Evolutionary conservation across 2,888 invertebrate species (phyloP).

Genomic region (Cepaea hortensis): DNA sequence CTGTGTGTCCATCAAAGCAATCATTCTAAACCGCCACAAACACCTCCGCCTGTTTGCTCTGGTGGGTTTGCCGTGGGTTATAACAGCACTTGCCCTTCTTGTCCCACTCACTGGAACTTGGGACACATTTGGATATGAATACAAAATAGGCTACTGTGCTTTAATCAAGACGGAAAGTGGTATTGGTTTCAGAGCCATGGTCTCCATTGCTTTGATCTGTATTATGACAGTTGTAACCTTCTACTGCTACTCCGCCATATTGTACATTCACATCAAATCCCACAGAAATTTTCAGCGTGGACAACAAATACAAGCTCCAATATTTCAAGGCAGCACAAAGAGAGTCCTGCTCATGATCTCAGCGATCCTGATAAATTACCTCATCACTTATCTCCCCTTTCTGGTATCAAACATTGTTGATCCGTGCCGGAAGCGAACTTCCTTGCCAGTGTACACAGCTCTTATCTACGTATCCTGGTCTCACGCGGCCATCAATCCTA

Average conservation of each 20-base stretch:
- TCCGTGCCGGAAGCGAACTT: background rate
- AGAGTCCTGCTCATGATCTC: conserved; percentile 19
- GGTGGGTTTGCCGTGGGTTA: conserved; percentile 5
- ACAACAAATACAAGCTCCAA: background rate
- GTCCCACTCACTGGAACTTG: conserved; percentile 1
- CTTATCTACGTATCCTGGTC: conserved; percentile 39
- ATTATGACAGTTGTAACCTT: background rate
- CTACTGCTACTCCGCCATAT: conserved; percentile 36
- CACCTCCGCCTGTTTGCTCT: background rate
- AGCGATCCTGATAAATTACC: background rate
- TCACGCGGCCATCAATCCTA: conserved; percentile 32
- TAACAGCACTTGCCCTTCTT: background rate
- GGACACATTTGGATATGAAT: conserved; percentile 34
- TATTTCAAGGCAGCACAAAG: background rate
- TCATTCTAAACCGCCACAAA: background rate
- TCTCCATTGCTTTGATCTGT: background rate
- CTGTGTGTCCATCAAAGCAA: no score
- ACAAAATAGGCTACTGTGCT: conserved; percentile 23
- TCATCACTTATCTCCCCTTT: conserved; percentile 26
- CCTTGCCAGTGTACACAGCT: background rate
- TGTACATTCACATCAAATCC: conserved; percentile 6
- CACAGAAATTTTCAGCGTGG: background rate
- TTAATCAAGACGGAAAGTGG: background rate
- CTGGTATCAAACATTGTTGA: background rate
- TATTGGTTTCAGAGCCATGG: background rate